Conservation (phyloP, 2,113 vertebrate species). For the Nerophis lumbriciformis region DNA sequence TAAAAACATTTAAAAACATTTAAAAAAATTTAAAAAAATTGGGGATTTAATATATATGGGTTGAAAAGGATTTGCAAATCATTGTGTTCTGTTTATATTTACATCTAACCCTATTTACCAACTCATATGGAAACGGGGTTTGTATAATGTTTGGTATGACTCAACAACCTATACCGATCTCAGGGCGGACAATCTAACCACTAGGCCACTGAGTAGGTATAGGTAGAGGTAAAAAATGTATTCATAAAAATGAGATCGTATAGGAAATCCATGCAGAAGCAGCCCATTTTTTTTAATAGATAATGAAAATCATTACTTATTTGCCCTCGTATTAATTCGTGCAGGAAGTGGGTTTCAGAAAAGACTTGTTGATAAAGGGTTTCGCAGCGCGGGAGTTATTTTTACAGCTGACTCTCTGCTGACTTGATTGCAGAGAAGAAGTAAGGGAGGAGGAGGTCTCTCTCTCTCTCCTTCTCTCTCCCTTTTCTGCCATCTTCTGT, state of each 20-base stretch:
- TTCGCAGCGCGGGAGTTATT: constrained; percentile 38
- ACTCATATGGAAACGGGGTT: too few relatives aligned
- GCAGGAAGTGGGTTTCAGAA: background rate
- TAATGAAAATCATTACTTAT: background rate
- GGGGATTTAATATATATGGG: too few relatives aligned
- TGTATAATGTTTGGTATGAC: too few relatives aligned
- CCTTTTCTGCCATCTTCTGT: constrained; percentile 47
- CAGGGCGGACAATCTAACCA: too few relatives aligned
- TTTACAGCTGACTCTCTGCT: constrained; percentile 40
- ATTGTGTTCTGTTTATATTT: too few relatives aligned
- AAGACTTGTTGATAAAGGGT: constrained; percentile 47
- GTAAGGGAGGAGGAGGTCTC: constrained; percentile 22
- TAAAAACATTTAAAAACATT: too few relatives aligned
- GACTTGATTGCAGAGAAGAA: constrained; percentile 26
- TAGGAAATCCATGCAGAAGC: background rate
- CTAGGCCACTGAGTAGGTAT: too few relatives aligned
- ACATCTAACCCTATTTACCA: too few relatives aligned
- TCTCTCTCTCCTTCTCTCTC: constrained; percentile 45
- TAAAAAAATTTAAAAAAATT: too few relatives aligned
- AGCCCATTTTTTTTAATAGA: background rate
- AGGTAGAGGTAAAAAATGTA: constrained; percentile 7
- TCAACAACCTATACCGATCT: too few relatives aligned
- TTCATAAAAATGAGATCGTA: constrained; percentile 11
- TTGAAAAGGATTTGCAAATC: too few relatives aligned
- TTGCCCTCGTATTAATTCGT: constrained; percentile 11